Base-by-base conservation (phyloP, 2,888 invertebrate genomes). In the Cryptophagus acutangulus region DNA sequence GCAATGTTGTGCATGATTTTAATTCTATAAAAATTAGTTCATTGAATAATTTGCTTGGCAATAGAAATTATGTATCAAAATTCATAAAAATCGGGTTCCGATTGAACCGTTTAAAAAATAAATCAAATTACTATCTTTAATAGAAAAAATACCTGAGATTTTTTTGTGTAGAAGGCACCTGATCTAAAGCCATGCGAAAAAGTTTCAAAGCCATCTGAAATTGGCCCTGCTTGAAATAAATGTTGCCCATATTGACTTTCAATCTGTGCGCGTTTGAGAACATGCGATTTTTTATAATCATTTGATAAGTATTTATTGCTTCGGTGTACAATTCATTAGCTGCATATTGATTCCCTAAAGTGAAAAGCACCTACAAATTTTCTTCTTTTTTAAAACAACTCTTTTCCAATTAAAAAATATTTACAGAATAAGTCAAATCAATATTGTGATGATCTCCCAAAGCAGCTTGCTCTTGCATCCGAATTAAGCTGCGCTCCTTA, bases 1-100 rank as follows among this genome's bases (percentile, higher is more conserved):
- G 91, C 93, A 61, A 99, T 97, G 64, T 99, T 99, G 71, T 96
- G 95, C 82, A 96, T 94, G 51, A 99, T 93, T 73, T 93, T 94
- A 59, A 91, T 86, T 64, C 91, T 89, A 59, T 14, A 55, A 53
- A 24, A 4, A 29, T 17, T 30, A 36, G 35, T 14, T 15, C 4
- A 9, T n/a, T 20, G 20, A 6, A 9, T 6, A 20, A 5, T 20
- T 20, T 20, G 5, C 20, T 5, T 20, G 20, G 20, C 9, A 20
- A 20, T 9, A 20, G 9, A 8, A 20, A 20, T 20, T 8, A 20
- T 20, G 9, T 20, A 20, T 9, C 6, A 20, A n/a, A n/a, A 20
- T 8, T 9, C 6, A 20, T 20, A 8, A 20, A 20, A 20, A 20
- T 20, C 9, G 20, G 9, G 9, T 20, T 8, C 20, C 6, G 9